Percentiles rank a stretch among this genome's conserved stretches.
phyloP scores from a whole-genome alignment of 1,140 invertebrate species.

The Macrobrachium rosenbergii region DNA sequence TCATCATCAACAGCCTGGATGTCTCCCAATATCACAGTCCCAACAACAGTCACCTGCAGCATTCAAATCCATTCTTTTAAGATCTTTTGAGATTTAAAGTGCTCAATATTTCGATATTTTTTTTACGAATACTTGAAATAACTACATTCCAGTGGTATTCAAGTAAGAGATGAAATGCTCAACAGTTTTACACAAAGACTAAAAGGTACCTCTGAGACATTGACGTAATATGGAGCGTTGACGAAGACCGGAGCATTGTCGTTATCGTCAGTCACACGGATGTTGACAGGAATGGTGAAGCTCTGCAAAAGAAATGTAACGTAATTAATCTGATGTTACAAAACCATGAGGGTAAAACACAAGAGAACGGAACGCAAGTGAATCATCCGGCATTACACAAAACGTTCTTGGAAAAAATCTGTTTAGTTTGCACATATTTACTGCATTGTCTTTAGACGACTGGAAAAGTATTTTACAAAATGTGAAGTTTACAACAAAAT shows the following conservation, averaged over 20 bases:
- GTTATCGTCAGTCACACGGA: slow-evolving; percentile 92
- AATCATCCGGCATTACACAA: no score
- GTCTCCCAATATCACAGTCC: slow-evolving; percentile 82
- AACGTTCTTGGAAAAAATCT: no score
- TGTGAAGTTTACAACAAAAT: neutral
- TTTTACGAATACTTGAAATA: no score
- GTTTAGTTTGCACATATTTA: no score
- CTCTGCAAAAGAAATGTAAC: slow-evolving; percentile 73
- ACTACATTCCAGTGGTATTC: no score
- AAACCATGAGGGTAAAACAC: no score
- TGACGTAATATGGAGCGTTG: slow-evolving; percentile 84
- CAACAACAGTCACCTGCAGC: slow-evolving; percentile 81
- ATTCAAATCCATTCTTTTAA: slow-evolving; percentile 6
- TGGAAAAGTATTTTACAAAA: neutral
- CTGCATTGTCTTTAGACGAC: neutral
- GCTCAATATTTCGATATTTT: neutral
- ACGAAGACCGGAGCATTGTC: slow-evolving; percentile 89
- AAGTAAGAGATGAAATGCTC: neutral
- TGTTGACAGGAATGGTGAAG: slow-evolving; percentile 89
- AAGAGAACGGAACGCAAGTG: neutral
- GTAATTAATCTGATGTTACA: neutral
- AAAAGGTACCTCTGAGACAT: slow-evolving; percentile 81
- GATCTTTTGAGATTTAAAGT: neutral
- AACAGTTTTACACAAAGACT: neutral
- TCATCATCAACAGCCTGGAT: slow-evolving; percentile 86